Evolutionary conservation across 2,888 invertebrate genomes (phyloP), one percentile per base, ranked within the genome.

Genomic region (Pyrgus malvae): DNA sequence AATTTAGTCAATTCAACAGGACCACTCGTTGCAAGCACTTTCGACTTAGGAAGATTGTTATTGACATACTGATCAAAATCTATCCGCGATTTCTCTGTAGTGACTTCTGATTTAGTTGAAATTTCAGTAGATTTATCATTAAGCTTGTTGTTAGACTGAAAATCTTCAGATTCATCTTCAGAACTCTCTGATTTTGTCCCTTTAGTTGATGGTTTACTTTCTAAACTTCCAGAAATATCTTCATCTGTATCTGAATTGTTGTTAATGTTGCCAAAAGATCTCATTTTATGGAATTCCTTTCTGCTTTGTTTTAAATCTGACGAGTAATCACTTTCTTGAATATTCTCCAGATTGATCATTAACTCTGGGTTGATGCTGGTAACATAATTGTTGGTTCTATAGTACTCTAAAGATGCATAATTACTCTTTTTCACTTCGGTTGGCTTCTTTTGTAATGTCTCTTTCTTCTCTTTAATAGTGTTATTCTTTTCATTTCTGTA

Each of bases 31-130:
- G 66, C 68, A 2, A 70, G n/a, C 0, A 65, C 58, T 0, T 66
- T 58, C 0, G 59, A 27, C 49, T 61, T 70, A 0, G 63, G 60
- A 54, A 68, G 64, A 5, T 67, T 63, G 0, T 38, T 61, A 25
- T 68, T 67, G 0, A 69, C 65, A 9, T 76, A 70, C 7, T 69
- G 66, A 38, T 78, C 73, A 17, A 73, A 71, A 14, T 71, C 73
- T 0, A 44, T 56, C 5, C 14, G 61, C 5, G 58, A 60, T 12
- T 60, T 67, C 7, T 48, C 57, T 0, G 66, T 68, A 0, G 68
- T 71, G 2, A 68, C 3, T 7, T 3, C 42, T 17, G 0, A 0
- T 12, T 7, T 33, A 23, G 14, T 41, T 7, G 48, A 48, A 25
- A n/a, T 1, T 27, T 45, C 53, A 3, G 21, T 23, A 12, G 46